Base-by-base conservation (phyloP, 2,888 invertebrate genomes). In the Malthinus flaveolus region DNA sequence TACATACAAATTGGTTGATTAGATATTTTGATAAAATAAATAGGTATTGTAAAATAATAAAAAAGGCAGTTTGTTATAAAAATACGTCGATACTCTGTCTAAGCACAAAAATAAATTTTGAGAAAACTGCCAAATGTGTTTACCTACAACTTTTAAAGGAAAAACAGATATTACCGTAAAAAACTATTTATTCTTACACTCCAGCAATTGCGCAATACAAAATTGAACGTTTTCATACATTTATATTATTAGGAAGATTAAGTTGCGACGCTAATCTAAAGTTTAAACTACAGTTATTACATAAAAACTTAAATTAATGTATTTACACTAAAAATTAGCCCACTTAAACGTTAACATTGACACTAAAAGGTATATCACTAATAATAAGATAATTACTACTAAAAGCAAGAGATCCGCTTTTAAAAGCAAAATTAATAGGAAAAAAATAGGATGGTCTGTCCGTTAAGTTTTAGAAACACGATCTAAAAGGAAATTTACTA, bases 1-100 rank as follows among this genome's bases (percentile, higher is more conserved):
- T 74, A 73, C 74, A 74, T 74, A 73, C 71, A 74, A 74, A 74
- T 74, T 68, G 72, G 72, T 66, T 69, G 69, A 73, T 73, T 70
- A 70, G 66, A 50, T 62, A 62, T 60, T 62, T 63, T 68, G 66
- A 69, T 69, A 70, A 69, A 65, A 67, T 59, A 60, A 42, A 42
- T 42, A 42, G 62, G 66, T 62, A 56, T 61, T 56, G 59, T 51
- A 44, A 49, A 64, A 55, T 51, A 59, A 59, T 55, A 55, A 55
- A 49, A 55, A 55, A 59, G 44, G 23, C 23, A 2, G 23, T 23
- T 23, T 23, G 23, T 23, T 23, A 23, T 23, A 23, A 23, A n/a
- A 23, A 23, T 23, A 23, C 5, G 23, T 23, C 23, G 23, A 23
- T 23, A 23, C 23, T 23, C 2, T 23, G 23, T 23, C 23, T 23